Base-by-base conservation (phyloP, 92 coral and sea anemone species). In the Actinernus sp. region DNA sequence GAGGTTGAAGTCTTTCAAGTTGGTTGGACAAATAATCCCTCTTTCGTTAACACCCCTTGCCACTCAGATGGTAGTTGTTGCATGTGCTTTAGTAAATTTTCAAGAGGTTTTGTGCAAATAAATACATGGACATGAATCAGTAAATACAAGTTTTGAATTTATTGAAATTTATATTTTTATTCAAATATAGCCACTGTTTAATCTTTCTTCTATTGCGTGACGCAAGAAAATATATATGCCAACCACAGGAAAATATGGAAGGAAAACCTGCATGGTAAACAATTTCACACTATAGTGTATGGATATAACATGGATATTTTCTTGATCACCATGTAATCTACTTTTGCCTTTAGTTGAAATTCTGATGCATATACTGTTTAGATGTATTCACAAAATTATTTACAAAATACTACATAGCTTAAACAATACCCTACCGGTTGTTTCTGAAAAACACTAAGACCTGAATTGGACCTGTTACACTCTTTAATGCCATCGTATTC, bases 61-160 rank as follows among this genome's bases (percentile, higher is more conserved):
- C 26, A 85, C 91, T 10, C 91, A 85, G 51, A 77, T 85, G 86
- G 87, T 81, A 33, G 75, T 71, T 26, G 81, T 71, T 45, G 87
- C 81, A 14, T 58, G 69, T 20, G 32, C 48, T 31, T 81, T 81
- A 14, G 88, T 81, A 0, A 81, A 80, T 64, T 80, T 80, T 58
- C 81, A 81, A 76, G 52, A 63, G 58, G 59, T 66, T 40, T 61
- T 80, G 31, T 80, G 87, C 47, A 80, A 71, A 65, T 71, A 80
- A 51, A 21, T 50, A 29, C 9, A 23, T 8, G 22, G 54, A 48
- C 24, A 12, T 22, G 22, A 48, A 31, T 31, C 26, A 48, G 27
- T 12, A 31, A n/a, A n/a, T n/a, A n/a, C n/a, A n/a, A n/a, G n/a
- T n/a, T 26, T 26, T 48, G 54, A 26, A 48, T 31, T 31, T 48